Base-by-base conservation (phyloP, 2,113 vertebrate genomes). In the Myodes glareolus region DNA sequence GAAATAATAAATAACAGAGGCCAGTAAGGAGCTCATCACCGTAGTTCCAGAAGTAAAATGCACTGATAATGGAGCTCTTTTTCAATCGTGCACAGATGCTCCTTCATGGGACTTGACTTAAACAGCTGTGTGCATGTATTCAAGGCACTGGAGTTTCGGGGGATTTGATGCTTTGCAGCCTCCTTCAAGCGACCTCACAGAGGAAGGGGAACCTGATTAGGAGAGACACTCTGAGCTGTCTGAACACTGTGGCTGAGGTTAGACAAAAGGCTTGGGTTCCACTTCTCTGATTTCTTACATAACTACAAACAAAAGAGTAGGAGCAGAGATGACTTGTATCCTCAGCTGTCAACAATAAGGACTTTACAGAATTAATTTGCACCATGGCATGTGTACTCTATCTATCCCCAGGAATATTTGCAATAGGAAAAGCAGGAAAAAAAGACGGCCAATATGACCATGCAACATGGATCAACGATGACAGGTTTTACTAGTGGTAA, bases 321-420 rank as follows among this genome's bases (percentile, higher is more conserved):
- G 11, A n/a, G 52, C 19, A 36, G 52, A 76, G 27, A 85, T 91
- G 5, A 88, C 84, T 47, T 23, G 5, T 4, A 27, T 13, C 78
- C 16, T 94, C n/a, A 68, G 50, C 16, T 25, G 70, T 31, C 25
- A 47, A 77, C 61, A 70, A 92, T 21, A 88, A 94, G 73, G 39
- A 13, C 65, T 36, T 39, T 67, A 3, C 11, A 93, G 31, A 88
- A 23, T 91, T 87, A 93, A 81, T 50, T 65, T 88, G 21, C 33
- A 55, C 19, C 33, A 84, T 58, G 19, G 33, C 7, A 29, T 67
- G 16, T 63, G 21, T 52, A 65, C 14, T 25, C 5, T 75, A 2
- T 52, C 52, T 68, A 31, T 61, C 16, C 16, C 94, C 58, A 55
- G 76, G 92, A 97, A 81, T 42, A 95, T 72, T 77, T 90, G n/a